Evolutionary conservation across 1,140 invertebrate species (phyloP), one percentile per base, ranked within the genome.

Genomic region (Dreissena rostriformis): DNA sequence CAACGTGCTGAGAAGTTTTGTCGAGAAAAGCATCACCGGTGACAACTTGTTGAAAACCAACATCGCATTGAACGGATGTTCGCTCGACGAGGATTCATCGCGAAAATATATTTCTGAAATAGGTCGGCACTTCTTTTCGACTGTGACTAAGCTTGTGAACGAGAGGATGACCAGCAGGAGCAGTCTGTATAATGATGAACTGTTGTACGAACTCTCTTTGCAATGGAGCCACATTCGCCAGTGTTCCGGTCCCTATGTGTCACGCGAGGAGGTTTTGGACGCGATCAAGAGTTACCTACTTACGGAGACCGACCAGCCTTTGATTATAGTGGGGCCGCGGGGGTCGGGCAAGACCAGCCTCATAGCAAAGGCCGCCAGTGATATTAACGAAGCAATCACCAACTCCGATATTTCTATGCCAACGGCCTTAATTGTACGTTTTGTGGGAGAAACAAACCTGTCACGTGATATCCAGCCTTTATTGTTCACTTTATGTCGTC

Each of bases 161-260:
- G 71, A 86, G 26, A 88, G 86, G n/a, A 90, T 93, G 65, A 68
- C 81, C 15, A 88, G 90, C n/a, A 81, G 86, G 77, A 85, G 98
- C 96, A 83, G 88, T 61, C 71, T 93, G 10, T 66, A 85, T 19
- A 67, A 87, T 14, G 92, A 94, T 80, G 70, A 52, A 17, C 79
- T 93, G 17, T 92, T 89, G 86, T 98, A 97, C 0, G 98, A 99
- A 94, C 97, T 99, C 67, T 94, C 99, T 28, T 98, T 99, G 90
- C 98, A 99, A 95, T 95, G 99, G 29, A 97, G 98, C 89, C 97
- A 97, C 52, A 98, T 97, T 89, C 98, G 97, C 90, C 98, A 98
- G 93, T 97, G 97, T 14, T 97, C 98, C 5, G 96, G 96, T 92
- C 96, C 98, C 39, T 99, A 99, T 93, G 65, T 86, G 6, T 89